Evolutionary conservation across 2,797 vertebrate species (phyloP).

Genomic region (Gallirallus australis): DNA sequence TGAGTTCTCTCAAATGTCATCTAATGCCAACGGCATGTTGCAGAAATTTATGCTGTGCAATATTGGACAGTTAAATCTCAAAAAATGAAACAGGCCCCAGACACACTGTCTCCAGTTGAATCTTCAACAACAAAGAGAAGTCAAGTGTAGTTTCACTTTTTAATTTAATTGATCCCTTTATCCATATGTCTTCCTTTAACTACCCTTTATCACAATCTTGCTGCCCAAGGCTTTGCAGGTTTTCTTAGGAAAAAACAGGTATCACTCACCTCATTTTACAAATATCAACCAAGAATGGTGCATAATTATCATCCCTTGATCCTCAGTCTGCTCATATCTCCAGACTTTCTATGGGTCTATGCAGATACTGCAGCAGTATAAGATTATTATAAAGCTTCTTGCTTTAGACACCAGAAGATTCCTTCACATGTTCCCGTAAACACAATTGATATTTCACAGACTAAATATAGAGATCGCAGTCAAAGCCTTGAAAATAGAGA

Average conservation of each 20-base stretch:
- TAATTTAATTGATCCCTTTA: not conserved
- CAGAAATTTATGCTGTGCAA: not conserved
- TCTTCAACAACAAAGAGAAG: not conserved
- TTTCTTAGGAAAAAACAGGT: not conserved
- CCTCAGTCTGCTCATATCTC: not conserved
- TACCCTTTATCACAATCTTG: not conserved
- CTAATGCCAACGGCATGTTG: rapidly evolving
- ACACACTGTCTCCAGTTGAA: not conserved
- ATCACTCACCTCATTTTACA: not conserved
- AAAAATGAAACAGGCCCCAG: not conserved
- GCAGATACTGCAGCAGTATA: not conserved
- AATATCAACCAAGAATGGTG: not conserved
- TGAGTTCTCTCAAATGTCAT: not conserved
- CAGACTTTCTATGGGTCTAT: not conserved
- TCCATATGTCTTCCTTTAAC: not conserved
- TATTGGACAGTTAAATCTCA: not conserved
- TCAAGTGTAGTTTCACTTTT: not conserved
- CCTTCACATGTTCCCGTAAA: not conserved
- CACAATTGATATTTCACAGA: not conserved
- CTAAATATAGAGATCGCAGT: not conserved
- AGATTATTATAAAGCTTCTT: not conserved
- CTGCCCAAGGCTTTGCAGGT: not conserved
- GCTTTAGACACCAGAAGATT: not conserved
- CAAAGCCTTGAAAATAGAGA: not conserved
- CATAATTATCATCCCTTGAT: not conserved